Conservation (phyloP, 2,888 invertebrate genomes). For the Eumerus sabulonum region DNA sequence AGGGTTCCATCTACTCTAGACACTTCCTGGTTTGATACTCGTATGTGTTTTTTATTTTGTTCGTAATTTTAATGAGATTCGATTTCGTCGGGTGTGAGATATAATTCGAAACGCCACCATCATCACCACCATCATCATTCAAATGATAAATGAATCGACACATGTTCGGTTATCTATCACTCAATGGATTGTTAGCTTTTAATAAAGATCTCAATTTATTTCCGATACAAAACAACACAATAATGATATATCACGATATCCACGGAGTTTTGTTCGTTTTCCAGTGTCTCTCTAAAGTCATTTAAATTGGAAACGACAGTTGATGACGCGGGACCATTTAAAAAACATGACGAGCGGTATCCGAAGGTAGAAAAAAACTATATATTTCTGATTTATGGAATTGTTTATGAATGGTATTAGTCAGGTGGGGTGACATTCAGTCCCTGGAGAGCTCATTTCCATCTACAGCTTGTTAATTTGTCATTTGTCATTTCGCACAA, state of each 20-base stretch:
- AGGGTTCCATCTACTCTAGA: constrained; percentile 25
- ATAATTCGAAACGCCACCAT: constrained; percentile 43
- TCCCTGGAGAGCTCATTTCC: constrained; percentile 33
- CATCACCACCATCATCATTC: constrained; percentile 5
- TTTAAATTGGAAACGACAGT: too few relatives aligned
- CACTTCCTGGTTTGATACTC: constrained; percentile 47
- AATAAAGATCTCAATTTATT: constrained; percentile 35
- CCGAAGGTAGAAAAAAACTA: too few relatives aligned
- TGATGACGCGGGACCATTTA: too few relatives aligned
- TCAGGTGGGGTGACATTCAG: not conserved
- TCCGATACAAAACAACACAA: not conserved
- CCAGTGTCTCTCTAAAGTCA: too few relatives aligned
- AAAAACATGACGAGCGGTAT: too few relatives aligned
- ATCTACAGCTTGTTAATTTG: constrained; percentile 58
- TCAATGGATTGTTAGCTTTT: constrained; percentile 37
- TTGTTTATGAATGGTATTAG: constrained; percentile 42
- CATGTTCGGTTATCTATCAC: constrained; percentile 50
- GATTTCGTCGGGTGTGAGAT: constrained; percentile 18
- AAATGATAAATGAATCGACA: constrained; percentile 25
- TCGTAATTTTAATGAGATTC: constrained; percentile 43
- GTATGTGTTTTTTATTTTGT: too few relatives aligned
- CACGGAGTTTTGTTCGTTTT: too few relatives aligned
- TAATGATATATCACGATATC: constrained; percentile 40
- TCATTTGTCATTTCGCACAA: constrained; percentile 33
- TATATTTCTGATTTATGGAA: constrained; percentile 35